A percentile compares a stretch with the other conserved stretches of the same genome.
Conservation (phyloP, 2,888 invertebrate species). For the Sinotaia quadrata region DNA sequence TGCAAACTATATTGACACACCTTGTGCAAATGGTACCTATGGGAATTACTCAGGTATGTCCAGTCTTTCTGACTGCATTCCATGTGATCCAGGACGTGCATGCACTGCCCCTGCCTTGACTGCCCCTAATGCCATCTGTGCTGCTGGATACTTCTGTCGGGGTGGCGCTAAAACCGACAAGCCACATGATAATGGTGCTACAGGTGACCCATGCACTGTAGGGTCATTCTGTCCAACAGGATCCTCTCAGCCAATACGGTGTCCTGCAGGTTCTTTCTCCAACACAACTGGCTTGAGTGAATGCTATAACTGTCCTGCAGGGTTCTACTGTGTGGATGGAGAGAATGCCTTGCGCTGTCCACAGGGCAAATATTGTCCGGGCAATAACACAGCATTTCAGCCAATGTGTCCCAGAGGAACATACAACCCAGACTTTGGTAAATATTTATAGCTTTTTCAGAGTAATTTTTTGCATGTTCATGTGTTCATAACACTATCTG, state of each 20-base stretch:
- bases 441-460: not conserved
- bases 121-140: constrained; percentile 62
- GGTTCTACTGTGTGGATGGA: constrained; percentile 66
- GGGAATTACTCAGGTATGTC: constrained; percentile 56
- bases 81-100: constrained; percentile 65
- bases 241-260: constrained; percentile 61
- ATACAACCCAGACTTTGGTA: constrained; percentile 64
- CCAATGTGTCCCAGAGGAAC: constrained; percentile 66
- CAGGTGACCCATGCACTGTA: constrained; percentile 64
- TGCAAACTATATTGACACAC: constrained; percentile 50
- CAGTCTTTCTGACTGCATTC: constrained; percentile 54
- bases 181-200: constrained; percentile 66
- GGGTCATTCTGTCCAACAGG: constrained; percentile 62
- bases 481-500: too few species aligned
- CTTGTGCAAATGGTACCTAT: constrained; percentile 69
- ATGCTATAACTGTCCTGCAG: constrained; percentile 63
- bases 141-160: constrained; percentile 67
- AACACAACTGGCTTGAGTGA: constrained; percentile 55
- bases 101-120: constrained; percentile 63
- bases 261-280: constrained; percentile 62
- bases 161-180: constrained; percentile 58
- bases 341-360: constrained; percentile 58
- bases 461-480: too few species aligned
- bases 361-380: constrained; percentile 67
- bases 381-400: constrained; percentile 61